Conservation (phyloP, 2,797 vertebrate species). For the Cheirogaleus major region DNA sequence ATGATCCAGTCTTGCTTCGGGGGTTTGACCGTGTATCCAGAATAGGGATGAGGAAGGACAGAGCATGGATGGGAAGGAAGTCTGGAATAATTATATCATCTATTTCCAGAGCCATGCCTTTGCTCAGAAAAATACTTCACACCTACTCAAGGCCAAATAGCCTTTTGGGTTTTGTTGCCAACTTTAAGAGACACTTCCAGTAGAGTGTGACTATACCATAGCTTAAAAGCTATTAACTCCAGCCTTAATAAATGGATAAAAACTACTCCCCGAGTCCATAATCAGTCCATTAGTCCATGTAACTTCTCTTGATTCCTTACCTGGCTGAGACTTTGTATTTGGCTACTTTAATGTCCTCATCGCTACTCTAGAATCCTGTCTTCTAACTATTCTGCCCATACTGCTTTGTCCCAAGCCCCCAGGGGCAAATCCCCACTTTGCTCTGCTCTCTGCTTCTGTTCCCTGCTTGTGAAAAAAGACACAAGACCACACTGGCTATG, state of each 20-base stretch:
- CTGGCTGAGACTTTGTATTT: background rate
- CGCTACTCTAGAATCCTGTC: background rate
- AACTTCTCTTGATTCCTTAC: background rate
- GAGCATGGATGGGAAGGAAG: background rate
- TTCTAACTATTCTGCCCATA: background rate
- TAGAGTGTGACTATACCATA: background rate
- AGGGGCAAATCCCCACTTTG: background rate
- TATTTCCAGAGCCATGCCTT: constrained; percentile 12
- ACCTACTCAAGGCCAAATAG: background rate
- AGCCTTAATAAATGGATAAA: background rate
- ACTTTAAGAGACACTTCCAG: constrained; percentile 41
- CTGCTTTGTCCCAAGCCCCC: background rate
- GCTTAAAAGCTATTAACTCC: constrained; percentile 37
- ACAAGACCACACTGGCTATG: background rate
- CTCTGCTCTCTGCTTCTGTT: background rate
- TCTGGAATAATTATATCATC: background rate
- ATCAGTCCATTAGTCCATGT: background rate
- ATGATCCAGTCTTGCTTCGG: background rate
- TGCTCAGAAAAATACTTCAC: constrained; percentile 27
- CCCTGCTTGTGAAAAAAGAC: background rate
- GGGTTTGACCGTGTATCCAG: background rate
- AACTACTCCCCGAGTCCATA: background rate
- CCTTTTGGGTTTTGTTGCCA: constrained; percentile 34
- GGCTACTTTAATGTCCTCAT: background rate
- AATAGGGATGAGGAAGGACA: background rate